phyloP scores from a whole-genome alignment of 2,888 invertebrate genomes.

The Pollenia labialis region DNA sequence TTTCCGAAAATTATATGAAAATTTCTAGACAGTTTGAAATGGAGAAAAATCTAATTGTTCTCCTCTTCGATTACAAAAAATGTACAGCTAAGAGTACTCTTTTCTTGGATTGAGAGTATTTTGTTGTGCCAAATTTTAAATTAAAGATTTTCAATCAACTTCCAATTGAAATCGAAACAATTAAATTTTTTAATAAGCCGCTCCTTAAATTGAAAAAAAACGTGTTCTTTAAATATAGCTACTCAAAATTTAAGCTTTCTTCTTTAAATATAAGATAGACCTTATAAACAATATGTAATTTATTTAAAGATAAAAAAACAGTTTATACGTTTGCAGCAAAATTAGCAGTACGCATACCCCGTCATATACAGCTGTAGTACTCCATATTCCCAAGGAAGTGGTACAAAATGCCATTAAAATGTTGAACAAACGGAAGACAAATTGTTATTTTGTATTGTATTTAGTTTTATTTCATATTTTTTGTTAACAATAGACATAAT shows the following conservation, averaged over 20 bases:
- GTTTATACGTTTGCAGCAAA: too few species aligned
- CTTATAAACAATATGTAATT: too few species aligned
- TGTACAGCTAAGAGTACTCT: background rate
- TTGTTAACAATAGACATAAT: conserved; percentile 27
- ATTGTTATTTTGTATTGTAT: conserved; percentile 12
- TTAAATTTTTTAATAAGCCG: too few species aligned
- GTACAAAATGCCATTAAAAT: conserved; percentile 34
- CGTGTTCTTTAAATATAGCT: too few species aligned
- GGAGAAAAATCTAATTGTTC: background rate
- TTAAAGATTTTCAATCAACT: background rate
- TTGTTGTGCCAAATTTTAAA: background rate
- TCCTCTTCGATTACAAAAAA: too few species aligned
- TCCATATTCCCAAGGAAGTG: background rate
- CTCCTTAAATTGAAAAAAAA: too few species aligned
- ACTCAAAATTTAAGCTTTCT: too few species aligned
- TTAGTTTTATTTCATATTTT: background rate
- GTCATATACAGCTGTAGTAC: background rate
- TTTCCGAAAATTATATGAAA: background rate
- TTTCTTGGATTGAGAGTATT: background rate
- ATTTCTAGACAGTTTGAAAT: background rate
- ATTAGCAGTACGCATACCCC: background rate
- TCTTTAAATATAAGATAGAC: too few species aligned
- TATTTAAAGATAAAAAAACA: too few species aligned
- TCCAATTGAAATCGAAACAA: background rate
- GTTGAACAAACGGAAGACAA: conserved; percentile 24